Conservation (phyloP, 2,797 vertebrate species). For the Sternotherus odoratus region DNA sequence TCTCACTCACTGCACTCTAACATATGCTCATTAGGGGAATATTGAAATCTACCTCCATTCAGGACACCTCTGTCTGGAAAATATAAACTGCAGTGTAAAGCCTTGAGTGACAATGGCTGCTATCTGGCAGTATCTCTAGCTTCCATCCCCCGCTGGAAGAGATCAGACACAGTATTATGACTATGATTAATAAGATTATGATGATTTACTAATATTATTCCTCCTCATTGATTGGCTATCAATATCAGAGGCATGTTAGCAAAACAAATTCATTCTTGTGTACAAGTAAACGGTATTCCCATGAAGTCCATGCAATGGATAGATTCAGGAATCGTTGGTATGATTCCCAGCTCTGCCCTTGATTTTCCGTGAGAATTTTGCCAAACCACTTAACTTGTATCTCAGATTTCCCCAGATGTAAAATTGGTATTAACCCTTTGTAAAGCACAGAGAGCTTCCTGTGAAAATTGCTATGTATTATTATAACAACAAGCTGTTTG, state of each 20-base stretch:
- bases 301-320: background rate
- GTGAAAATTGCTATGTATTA: background rate
- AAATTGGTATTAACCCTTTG: background rate
- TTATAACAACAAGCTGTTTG: background rate
- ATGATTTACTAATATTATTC: background rate
- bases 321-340: background rate
- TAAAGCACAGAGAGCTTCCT: background rate
- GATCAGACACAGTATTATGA: background rate
- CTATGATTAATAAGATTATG: background rate
- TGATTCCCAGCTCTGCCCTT: background rate
- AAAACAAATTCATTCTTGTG: background rate
- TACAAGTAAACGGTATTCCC: background rate
- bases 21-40: background rate
- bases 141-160: conserved; percentile 54
- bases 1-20: background rate
- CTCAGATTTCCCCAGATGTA: background rate
- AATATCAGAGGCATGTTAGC: conserved; percentile 5
- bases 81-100: background rate
- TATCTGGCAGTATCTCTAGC: conserved; percentile 39
- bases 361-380: background rate
- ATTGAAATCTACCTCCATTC: background rate
- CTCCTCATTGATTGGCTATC: background rate
- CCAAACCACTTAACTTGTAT: background rate
- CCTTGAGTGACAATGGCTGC: conserved; percentile 33
- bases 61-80: background rate